Percentiles rank a stretch among this genome's conserved stretches.
Conservation (phyloP, 1,140 invertebrate species). For the Pygmarrhopalites habei region DNA sequence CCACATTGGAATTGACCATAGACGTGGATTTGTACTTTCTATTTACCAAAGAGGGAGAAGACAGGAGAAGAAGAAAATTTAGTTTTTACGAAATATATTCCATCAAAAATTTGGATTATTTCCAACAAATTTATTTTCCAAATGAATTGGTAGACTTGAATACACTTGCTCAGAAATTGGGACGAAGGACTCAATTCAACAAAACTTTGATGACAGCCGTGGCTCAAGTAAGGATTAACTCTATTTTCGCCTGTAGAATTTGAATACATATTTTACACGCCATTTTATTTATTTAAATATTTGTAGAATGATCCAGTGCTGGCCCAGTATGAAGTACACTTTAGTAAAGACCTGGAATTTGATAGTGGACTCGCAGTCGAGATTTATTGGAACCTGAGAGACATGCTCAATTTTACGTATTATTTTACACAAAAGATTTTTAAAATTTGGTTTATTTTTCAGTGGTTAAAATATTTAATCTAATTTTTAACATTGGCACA, state of each 20-base stretch:
- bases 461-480: no score
- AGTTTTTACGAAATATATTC: not conserved
- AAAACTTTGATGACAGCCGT: not conserved
- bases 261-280: not conserved
- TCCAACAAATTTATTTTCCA: not conserved
- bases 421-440: not conserved
- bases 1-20: no score
- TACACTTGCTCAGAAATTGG: not conserved
- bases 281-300: not conserved
- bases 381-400: conserved; percentile 14
- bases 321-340: not conserved
- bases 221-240: not conserved
- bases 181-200: not conserved
- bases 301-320: not conserved
- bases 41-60: no score
- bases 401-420: conserved; percentile 24
- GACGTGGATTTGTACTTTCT: no score
- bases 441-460: not conserved
- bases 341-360: not conserved
- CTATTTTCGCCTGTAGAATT: not conserved
- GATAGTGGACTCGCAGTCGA: conserved; percentile 16
- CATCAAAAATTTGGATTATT: not conserved
- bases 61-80: no score
- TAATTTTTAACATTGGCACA: not conserved
- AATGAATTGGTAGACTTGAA: not conserved